Conservation (phyloP, 2,113 vertebrate species). For the Aythya baeri region DNA sequence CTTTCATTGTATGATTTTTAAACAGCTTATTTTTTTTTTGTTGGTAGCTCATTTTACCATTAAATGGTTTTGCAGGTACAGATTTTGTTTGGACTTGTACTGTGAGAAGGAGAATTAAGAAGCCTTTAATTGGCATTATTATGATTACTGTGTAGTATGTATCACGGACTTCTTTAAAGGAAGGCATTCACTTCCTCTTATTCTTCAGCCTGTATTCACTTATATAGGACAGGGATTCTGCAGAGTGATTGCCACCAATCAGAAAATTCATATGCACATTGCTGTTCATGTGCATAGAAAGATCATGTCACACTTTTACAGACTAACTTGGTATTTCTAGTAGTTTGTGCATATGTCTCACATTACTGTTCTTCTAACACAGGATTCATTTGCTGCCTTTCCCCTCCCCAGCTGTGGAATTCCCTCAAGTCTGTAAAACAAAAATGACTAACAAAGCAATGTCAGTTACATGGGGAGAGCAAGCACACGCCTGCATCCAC, state of each 20-base stretch:
- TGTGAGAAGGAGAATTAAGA: neutral
- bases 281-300: neutral
- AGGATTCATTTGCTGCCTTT: neutral
- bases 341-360: neutral
- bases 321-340: neutral
- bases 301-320: neutral
- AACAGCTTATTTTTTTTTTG: neutral
- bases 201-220: neutral
- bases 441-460: neutral
- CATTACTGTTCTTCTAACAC: neutral
- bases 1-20: neutral
- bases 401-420: neutral
- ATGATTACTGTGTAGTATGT: neutral
- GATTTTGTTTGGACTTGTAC: neutral
- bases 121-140: neutral
- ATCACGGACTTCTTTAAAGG: neutral
- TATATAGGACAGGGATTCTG: neutral
- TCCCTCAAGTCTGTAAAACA: neutral
- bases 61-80: neutral
- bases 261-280: neutral
- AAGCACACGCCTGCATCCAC: fast-evolving
- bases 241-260: neutral
- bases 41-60: neutral
- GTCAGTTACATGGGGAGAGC: neutral
- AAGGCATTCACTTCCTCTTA: neutral